Conservation (phyloP, 2,888 invertebrate species). For the Julus scanicus region DNA sequence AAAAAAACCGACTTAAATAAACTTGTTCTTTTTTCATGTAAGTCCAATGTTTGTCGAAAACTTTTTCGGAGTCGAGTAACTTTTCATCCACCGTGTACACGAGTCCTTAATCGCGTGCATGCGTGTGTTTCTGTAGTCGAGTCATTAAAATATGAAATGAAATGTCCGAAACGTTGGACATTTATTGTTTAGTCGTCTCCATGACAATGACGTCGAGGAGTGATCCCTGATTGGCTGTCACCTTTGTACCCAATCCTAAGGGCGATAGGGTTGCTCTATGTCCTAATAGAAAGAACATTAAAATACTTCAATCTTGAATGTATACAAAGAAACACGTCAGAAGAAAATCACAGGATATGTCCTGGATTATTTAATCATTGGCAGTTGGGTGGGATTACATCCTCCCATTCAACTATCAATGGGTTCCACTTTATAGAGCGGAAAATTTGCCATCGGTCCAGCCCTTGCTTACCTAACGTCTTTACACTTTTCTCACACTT, state of each 20-base stretch:
- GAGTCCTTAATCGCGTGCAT: background rate
- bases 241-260: slow-evolving; percentile 12
- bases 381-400: slow-evolving; percentile 8
- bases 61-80: background rate
- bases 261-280: slow-evolving; percentile 15
- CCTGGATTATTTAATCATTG: slow-evolving; percentile 33
- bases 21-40: background rate
- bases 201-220: slow-evolving; percentile 49
- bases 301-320: background rate
- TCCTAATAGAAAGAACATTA: background rate
- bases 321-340: slow-evolving; percentile 6
- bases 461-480: slow-evolving; percentile 27
- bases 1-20: background rate
- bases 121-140: slow-evolving; percentile 9
- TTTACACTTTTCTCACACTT: background rate
- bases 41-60: background rate
- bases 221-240: background rate
- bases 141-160: slow-evolving; percentile 48
- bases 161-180: slow-evolving; percentile 13
- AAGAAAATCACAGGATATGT: slow-evolving; percentile 33
- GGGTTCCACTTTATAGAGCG: slow-evolving; percentile 33
- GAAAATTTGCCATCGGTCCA: background rate
- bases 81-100: background rate
- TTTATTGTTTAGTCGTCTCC: slow-evolving; percentile 52
- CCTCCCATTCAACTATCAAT: slow-evolving; percentile 27